Evolutionary conservation across 2,113 vertebrate genomes (phyloP), one percentile per base, ranked within the genome.

Genomic region (Merops nubicus): DNA sequence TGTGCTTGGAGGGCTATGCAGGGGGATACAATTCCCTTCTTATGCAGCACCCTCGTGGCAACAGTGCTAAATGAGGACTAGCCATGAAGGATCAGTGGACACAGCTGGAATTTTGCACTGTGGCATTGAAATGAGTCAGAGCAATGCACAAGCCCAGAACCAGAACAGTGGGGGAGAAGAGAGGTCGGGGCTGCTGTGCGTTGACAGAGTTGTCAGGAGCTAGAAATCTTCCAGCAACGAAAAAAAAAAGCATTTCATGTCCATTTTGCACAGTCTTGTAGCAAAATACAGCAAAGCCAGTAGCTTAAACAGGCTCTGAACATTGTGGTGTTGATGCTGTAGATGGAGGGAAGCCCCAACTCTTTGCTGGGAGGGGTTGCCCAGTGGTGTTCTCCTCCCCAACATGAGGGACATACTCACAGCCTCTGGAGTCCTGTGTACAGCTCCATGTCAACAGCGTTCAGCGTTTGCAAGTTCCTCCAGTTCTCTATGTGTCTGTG

Each of bases 401-500:
- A 0, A 26, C 1, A 17, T 9, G 0, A 7, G 15, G 8, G 33
- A 79, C 90, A 97, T 94, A 99, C 99, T 99, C 97, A 99, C 99
- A 99, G 98, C 97, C 98, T 99, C 97, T 99, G 99, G 48, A 99
- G 99, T 98, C 99, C 99, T 0, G 99, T 99, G 97, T 99, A 99
- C 91, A 99, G 99, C 97, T 99, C 99, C 99, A 99, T 99, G 96
- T 99, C 99, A n/a, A 99, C 99, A 0, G 99, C 99, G 1, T 99
- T 99, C 94, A 99, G 98, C 0, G 98, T 99, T 97, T 99, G 99
- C 97, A 99, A 96, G 75, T 99, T 99, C 42, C 98, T 99, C 99
- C 99, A 99, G 98, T 99, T 99, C 97, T 99, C 99, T 98, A 99
- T 99, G 98, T 99, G 99, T 99, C 99, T 99, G 98, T 22, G 96